Conservation (phyloP, 1,140 invertebrate species). For the Theocolax elegans region DNA sequence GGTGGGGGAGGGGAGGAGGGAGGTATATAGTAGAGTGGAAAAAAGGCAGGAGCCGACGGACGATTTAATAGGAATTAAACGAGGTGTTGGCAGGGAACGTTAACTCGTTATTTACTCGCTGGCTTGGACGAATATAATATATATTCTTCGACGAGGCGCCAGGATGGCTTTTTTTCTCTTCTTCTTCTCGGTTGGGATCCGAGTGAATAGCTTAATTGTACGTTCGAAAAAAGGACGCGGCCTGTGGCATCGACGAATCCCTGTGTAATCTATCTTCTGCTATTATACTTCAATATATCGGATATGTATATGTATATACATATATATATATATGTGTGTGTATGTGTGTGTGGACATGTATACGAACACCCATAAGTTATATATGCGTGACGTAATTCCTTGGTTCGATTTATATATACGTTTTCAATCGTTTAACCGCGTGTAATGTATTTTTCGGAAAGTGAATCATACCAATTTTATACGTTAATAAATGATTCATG, state of each 20-base stretch:
- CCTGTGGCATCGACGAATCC: background rate
- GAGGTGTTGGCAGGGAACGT: slow-evolving; percentile 51
- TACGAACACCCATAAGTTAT: no score
- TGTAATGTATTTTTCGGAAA: no score
- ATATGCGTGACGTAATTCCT: no score
- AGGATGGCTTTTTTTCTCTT: slow-evolving; percentile 43
- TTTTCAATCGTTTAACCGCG: no score
- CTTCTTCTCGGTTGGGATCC: slow-evolving; percentile 43
- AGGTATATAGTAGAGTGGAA: no score
- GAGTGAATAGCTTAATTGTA: slow-evolving; percentile 63
- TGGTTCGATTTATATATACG: no score
- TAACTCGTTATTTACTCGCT: slow-evolving; percentile 51
- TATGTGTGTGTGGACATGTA: no score
- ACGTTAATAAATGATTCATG: no score
- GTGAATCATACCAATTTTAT: no score
- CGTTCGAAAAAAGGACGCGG: slow-evolving; percentile 41
- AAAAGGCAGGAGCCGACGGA: slow-evolving; percentile 31
- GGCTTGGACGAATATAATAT: slow-evolving; percentile 36
- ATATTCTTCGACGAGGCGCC: slow-evolving; percentile 37
- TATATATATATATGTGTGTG: no score
- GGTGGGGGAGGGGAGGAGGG: slow-evolving; percentile 19
- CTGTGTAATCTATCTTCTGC: background rate
- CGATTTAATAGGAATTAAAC: slow-evolving; percentile 55
- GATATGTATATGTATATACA: no score
- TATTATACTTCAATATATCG: no score